Conservation (phyloP, 1,140 invertebrate genomes). For the Diorhabda elongata region DNA sequence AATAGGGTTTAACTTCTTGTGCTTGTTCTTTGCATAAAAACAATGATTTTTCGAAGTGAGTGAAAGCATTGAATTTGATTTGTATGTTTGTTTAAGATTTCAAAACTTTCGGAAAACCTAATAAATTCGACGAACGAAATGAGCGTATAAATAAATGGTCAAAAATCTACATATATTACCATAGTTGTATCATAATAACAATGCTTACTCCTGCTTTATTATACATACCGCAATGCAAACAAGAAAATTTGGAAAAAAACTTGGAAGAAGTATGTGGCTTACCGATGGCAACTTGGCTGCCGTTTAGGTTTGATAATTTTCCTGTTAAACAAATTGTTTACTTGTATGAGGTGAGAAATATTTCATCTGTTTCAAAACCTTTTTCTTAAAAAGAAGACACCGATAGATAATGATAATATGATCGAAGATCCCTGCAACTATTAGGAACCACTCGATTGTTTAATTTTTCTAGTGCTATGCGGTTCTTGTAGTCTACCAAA, state of each 20-base stretch:
- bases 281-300: constrained; percentile 6
- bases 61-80: not conserved
- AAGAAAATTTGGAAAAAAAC: constrained; percentile 10
- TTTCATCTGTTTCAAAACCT: no score
- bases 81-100: constrained; percentile 4
- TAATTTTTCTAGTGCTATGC: constrained; percentile 12
- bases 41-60: no score
- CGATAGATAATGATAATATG: no score
- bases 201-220: constrained; percentile 6
- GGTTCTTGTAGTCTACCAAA: constrained; percentile 5
- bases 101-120: constrained; percentile 8
- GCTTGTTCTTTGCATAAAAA: no score
- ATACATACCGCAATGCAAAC: not conserved
- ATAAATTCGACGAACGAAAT: constrained; percentile 4
- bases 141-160: constrained; percentile 11
- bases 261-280: constrained; percentile 13
- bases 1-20: no score
- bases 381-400: no score
- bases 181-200: not conserved
- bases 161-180: constrained; percentile 7
- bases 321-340: constrained; percentile 10
- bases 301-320: constrained; percentile 12
- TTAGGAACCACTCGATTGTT: no score
- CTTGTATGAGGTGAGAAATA: constrained; percentile 5
- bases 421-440: no score